Evolutionary conservation across 2,797 vertebrate species (phyloP), one percentile per base, ranked within the genome.

Genomic region (Syngnathus acus): DNA sequence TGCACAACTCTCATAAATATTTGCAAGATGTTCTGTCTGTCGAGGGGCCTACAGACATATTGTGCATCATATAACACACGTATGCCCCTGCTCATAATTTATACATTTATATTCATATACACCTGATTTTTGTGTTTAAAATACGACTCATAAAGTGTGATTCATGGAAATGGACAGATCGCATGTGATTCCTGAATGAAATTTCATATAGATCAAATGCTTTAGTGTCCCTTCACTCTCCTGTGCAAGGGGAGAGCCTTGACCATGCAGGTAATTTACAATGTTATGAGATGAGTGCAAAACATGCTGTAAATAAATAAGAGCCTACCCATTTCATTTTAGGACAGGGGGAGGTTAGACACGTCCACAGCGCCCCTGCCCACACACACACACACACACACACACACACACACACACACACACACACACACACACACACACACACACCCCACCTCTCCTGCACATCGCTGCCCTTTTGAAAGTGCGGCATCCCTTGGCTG

Each of bases 291-390:
- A 91, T 78, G 84, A 87, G 89, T 72, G 86, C 84, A 91, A 91
- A 93, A 91, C 91, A 91, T 79, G 89, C 86, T 87, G 91, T 93
- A 93, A 93, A 93, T 92, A 92, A 92, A 92, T 91, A 91, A 86
- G 86, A 84, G 82, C 81, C 78, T 48, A 86, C 78, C 84, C 84
- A 80, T 91, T 90, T 89, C 76, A 74, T 88, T 92, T 91, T 87
- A 86, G 84, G 75, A 85, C 43, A 39, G 38, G 43, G 69, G 78
- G 77, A 53, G 70, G 77, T 75, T 78, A 76, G 67, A 65, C 32
- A 1, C 19, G 43, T 55, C 66, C 65, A 71, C 65, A 21, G 38
- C n/a, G 10, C 26, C 19, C n/a, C 59, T n/a, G 2, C n/a, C 40
- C 17, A 7, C 40, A 19, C 9, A 39, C 11, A 16, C 7, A 50